Percentiles rank a stretch among this genome's conserved stretches.
Conservation (phyloP, 2,888 invertebrate species). For the Hirtodrosophila alboralis region DNA sequence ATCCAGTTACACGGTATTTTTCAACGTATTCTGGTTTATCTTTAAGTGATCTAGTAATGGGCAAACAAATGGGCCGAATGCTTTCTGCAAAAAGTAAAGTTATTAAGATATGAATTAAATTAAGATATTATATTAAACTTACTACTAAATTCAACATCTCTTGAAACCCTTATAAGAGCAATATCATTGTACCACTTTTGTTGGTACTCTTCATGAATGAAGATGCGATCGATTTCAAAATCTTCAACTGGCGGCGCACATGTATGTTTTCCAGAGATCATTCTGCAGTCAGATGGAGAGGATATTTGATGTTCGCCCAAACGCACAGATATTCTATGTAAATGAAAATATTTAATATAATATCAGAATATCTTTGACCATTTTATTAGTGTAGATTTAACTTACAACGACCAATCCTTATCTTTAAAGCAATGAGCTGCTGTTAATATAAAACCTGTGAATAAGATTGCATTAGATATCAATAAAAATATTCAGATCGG, state of each 20-base stretch:
- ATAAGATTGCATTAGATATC: not conserved
- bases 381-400: constrained; percentile 4
- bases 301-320: constrained; percentile 14
- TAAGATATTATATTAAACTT: not conserved
- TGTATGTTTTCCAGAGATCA: too few relatives aligned
- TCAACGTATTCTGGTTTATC: rapidly evolving
- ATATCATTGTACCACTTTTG: too few relatives aligned
- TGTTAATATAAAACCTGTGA: constrained; percentile 30
- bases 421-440: constrained; percentile 38
- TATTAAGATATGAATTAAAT: not conserved
- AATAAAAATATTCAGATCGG: not conserved
- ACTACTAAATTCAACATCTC: not conserved
- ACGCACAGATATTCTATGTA: constrained; percentile 4
- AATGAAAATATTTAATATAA: too few relatives aligned
- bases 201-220: too few relatives aligned
- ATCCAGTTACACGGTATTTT: constrained; percentile 18
- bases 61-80: constrained; percentile 37
- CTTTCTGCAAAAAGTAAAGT: not conserved
- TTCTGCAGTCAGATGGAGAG: not conserved
- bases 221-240: too few relatives aligned
- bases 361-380: too few relatives aligned
- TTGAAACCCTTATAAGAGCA: not conserved
- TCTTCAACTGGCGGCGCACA: too few relatives aligned
- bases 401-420: constrained; percentile 6
- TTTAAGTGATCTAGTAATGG: constrained; percentile 16